These are phyloP conservation scores for Epicampocera succincta DNA, from an alignment of 2,888 invertebrate species.

Conservation along the genomic window DNA sequence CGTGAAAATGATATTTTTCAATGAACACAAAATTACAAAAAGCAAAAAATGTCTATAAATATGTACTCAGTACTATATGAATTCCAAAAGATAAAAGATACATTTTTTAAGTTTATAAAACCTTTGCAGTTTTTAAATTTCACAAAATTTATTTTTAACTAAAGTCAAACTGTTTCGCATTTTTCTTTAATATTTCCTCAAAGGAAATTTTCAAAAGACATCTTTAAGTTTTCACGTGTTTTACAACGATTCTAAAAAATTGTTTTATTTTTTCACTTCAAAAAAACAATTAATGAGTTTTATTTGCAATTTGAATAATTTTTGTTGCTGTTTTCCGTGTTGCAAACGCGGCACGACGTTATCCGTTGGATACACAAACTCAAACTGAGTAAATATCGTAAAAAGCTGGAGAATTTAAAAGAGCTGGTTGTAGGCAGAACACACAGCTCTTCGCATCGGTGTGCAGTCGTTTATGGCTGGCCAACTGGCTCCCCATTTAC, in stretches of 20 bases:
- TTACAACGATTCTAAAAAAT: constrained; percentile 15
- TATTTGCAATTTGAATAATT: constrained; percentile 34
- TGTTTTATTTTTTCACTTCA: background rate
- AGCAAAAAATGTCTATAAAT: constrained; percentile 2
- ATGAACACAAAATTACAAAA: constrained; percentile 18
- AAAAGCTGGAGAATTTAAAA: constrained; percentile 76
- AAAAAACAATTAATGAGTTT: constrained; percentile 12
- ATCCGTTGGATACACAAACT: constrained; percentile 76
- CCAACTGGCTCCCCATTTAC: constrained; percentile 63
- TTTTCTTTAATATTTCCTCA: constrained; percentile 14
- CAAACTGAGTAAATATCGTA: constrained; percentile 79
- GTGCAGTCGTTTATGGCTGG: constrained; percentile 50
- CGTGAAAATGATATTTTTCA: constrained; percentile 43
- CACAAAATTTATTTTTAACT: constrained; percentile 15
- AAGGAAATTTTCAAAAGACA: constrained; percentile 39
- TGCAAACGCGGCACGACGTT: constrained; percentile 56
- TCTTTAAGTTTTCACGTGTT: constrained; percentile 64
- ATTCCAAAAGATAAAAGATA: background rate
- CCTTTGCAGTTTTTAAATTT: constrained; percentile 33
- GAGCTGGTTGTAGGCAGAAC: constrained; percentile 40
- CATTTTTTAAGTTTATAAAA: constrained; percentile 6
- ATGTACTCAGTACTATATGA: background rate
- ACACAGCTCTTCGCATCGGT: constrained; percentile 36
- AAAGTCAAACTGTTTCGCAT: constrained; percentile 1
- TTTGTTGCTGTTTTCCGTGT: constrained; percentile 20